Evolutionary conservation across 2,888 invertebrate species (phyloP).

Genomic region (Coronaproctus castanopsis): DNA sequence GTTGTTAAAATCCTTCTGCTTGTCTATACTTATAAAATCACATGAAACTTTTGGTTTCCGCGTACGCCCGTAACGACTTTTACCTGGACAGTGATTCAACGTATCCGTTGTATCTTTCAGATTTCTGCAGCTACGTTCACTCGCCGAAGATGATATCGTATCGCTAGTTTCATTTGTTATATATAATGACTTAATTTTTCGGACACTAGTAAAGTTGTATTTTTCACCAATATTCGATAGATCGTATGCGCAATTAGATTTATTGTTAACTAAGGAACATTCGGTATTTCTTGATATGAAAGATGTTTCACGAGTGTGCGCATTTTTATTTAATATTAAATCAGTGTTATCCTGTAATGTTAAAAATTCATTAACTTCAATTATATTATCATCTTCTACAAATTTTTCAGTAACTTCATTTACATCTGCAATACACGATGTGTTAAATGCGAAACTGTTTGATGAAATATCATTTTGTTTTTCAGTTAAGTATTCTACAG

Average conservation of each 20-base stretch:
- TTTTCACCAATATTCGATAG: background rate
- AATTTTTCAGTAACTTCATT: background rate
- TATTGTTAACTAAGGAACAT: background rate
- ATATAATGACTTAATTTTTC: background rate
- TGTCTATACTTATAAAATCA: conserved; percentile 29
- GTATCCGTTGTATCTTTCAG: background rate
- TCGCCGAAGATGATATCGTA: background rate
- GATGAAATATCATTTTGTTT: background rate
- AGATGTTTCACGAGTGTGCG: too few relatives aligned
- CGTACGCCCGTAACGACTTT: conserved; percentile 39
- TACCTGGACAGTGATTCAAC: conserved; percentile 12
- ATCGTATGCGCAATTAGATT: background rate
- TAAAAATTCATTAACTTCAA: too few relatives aligned
- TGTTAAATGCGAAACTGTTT: too few relatives aligned
- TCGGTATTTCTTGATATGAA: background rate
- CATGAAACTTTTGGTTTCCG: conserved; percentile 32
- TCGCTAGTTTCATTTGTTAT: background rate
- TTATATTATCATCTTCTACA: background rate
- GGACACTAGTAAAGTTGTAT: background rate
- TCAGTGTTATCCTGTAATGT: too few relatives aligned
- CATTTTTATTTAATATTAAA: too few relatives aligned
- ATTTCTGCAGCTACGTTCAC: too few relatives aligned
- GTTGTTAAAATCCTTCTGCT: conserved; percentile 18
- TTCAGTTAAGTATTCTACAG: background rate
- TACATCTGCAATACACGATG: too few relatives aligned